A percentile compares a stretch with the other conserved stretches of the same genome.
These are phyloP conservation scores for Invenusta paracnida DNA, from an alignment of 2,888 invertebrate genomes.

Conservation along the genomic window DNA sequence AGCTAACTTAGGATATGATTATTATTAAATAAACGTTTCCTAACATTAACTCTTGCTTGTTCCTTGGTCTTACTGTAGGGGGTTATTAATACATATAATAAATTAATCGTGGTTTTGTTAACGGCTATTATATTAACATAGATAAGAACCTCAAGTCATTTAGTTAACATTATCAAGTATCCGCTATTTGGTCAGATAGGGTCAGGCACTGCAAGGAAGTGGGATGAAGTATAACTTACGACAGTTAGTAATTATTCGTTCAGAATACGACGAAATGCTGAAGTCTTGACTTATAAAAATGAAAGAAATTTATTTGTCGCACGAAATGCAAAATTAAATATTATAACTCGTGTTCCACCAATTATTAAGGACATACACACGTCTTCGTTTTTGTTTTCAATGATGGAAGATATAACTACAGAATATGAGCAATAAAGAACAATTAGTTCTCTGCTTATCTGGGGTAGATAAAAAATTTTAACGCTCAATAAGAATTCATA, in stretches of 20 bases:
- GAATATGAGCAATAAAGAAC: conserved; percentile 11
- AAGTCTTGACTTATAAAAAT: not conserved
- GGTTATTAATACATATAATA: too few relatives aligned
- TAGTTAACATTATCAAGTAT: conserved; percentile 11
- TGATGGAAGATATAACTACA: not conserved
- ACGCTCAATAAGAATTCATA: conserved; percentile 9
- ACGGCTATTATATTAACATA: too few relatives aligned
- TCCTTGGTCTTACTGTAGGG: too few relatives aligned
- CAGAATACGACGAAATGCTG: conserved; percentile 5
- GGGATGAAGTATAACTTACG: conserved; percentile 4
- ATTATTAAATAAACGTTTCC: too few relatives aligned
- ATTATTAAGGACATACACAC: not conserved
- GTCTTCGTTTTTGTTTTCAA: not conserved
- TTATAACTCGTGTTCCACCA: not conserved
- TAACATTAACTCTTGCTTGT: too few relatives aligned
- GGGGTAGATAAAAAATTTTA: conserved; percentile 1
- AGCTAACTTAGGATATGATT: too few relatives aligned
- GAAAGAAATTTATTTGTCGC: conserved; percentile 10
- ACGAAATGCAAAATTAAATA: conserved; percentile 3
- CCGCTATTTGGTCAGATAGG: not conserved
- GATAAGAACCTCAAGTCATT: too few relatives aligned
- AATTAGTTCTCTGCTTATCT: conserved; percentile 10
- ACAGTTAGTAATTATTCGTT: conserved; percentile 12
- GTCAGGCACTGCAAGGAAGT: conserved; percentile 14
- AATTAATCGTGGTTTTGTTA: too few relatives aligned